Conservation (phyloP, 1,140 invertebrate species). For the Eurosta solidaginis region DNA sequence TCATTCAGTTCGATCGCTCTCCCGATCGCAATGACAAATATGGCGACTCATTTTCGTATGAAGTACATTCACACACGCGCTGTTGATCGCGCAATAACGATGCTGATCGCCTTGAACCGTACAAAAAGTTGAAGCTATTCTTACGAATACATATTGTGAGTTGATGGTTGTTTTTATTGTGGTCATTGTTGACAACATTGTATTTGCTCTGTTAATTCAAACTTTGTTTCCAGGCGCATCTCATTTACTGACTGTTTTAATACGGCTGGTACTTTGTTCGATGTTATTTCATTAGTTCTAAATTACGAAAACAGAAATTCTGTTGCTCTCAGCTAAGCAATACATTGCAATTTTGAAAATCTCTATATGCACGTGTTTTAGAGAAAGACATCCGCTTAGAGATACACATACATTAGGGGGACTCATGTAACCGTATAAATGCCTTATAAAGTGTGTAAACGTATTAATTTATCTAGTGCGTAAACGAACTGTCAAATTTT, state of each 20-base stretch:
- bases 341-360: neutral
- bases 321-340: neutral
- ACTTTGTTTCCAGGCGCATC: neutral
- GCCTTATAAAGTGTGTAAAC: no score
- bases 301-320: constrained; percentile 22
- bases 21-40: neutral
- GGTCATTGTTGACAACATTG: neutral
- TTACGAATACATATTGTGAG: neutral
- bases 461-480: no score
- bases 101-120: constrained; percentile 17
- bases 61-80: neutral
- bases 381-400: neutral
- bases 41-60: neutral
- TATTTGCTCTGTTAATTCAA: constrained; percentile 1
- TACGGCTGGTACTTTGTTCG: neutral
- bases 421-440: no score
- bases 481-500: no score
- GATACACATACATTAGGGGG: no score
- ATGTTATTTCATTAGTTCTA: neutral
- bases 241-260: neutral
- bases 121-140: neutral
- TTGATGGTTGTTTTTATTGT: neutral
- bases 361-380: neutral
- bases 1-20: neutral
- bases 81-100: constrained; percentile 13